Percentiles rank a stretch among this genome's conserved stretches.
Evolutionary conservation across 2,113 vertebrate species (phyloP).

Genomic region (Hemiscyllium ocellatum): DNA sequence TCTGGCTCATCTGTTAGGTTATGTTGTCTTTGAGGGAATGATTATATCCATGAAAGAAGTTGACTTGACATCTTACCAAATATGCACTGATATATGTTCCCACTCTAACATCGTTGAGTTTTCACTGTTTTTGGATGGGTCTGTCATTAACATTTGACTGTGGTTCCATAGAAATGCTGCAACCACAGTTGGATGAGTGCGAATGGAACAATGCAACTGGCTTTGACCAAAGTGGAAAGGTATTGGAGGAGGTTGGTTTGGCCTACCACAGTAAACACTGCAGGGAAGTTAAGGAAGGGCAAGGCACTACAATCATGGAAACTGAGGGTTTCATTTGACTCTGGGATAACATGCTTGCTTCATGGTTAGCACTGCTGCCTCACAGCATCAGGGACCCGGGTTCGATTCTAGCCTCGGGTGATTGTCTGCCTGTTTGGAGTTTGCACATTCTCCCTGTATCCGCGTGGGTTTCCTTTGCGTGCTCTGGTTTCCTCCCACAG

Average conservation of each 20-base stretch:
- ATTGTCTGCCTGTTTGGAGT: no score
- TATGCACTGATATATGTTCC: not conserved
- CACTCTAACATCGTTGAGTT: not conserved
- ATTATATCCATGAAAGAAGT: not conserved
- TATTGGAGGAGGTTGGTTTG: not conserved
- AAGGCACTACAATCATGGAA: not conserved
- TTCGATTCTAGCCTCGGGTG: no score
- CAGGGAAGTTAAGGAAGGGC: not conserved
- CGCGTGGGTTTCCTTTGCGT: no score
- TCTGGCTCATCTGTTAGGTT: not conserved
- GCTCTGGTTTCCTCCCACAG: no score
- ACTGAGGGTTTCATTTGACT: not conserved
- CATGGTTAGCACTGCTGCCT: no score
- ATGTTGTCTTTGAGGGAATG: not conserved
- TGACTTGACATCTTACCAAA: not conserved
- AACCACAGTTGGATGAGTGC: not conserved
- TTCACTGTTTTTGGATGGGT: not conserved
- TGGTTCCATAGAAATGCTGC: not conserved
- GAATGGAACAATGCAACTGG: not conserved
- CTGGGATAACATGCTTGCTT: not conserved
- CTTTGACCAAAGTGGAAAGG: not conserved
- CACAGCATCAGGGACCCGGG: no score
- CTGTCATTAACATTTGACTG: not conserved
- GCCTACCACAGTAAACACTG: not conserved
- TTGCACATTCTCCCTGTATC: no score